Evolutionary conservation across 2,797 vertebrate genomes (phyloP).

Genomic region (Mormyrops boulengeri): DNA sequence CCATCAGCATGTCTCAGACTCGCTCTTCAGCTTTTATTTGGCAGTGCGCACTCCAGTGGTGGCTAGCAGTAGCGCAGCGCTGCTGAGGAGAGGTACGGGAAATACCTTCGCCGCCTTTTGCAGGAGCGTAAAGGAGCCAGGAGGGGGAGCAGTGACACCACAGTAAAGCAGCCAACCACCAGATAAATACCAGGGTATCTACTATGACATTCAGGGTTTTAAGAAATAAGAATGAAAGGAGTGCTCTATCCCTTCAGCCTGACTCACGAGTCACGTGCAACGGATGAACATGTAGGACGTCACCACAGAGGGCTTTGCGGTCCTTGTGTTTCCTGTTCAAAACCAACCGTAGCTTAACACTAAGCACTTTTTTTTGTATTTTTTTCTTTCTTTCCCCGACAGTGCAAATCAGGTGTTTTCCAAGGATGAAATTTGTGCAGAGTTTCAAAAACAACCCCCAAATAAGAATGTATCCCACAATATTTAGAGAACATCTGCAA

Average conservation of each 20-base stretch:
- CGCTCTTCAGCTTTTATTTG: background rate
- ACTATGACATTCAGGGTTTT: conserved; percentile 50
- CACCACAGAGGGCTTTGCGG: conserved; percentile 23
- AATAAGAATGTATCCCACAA: conserved; percentile 32
- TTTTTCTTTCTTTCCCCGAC: conserved; percentile 16
- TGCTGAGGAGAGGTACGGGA: background rate
- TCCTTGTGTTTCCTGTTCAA: conserved; percentile 23
- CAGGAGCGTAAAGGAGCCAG: conserved; percentile 52
- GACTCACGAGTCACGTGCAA: conserved; percentile 18
- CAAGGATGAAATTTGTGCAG: conserved; percentile 50
- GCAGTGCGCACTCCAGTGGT: background rate
- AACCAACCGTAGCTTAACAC: conserved; percentile 48
- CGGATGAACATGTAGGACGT: conserved; percentile 22
- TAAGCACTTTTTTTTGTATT: conserved; percentile 29
- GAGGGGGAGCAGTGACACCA: conserved; percentile 54
- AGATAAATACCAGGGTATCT: conserved; percentile 32
- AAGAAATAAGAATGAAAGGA: background rate
- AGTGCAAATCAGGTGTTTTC: conserved; percentile 37
- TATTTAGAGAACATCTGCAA: conserved; percentile 27
- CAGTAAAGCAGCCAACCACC: conserved; percentile 11
- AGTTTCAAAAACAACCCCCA: conserved; percentile 42
- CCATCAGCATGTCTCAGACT: conserved; percentile 14
- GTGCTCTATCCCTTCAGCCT: conserved; percentile 21
- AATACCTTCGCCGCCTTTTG: background rate
- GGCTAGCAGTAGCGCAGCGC: background rate